Conservation (phyloP, 2,888 invertebrate species). For the Melitaea athalia region DNA sequence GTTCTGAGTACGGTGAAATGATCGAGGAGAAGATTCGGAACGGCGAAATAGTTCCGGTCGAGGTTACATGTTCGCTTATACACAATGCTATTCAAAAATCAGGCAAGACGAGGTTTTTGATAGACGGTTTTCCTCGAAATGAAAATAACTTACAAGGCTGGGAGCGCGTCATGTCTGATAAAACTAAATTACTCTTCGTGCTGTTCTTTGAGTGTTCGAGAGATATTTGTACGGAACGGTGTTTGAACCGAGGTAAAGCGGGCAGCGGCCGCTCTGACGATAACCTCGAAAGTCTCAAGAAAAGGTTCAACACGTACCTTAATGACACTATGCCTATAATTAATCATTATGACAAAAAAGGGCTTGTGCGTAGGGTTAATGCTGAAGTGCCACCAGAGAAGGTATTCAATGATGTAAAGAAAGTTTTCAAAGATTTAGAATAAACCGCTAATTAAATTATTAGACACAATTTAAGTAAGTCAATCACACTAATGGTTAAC, state of each 20-base stretch:
- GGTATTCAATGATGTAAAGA: slow-evolving; percentile 84
- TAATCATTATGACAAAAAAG: slow-evolving; percentile 87
- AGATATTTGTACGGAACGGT: slow-evolving; percentile 92
- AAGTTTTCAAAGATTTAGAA: slow-evolving; percentile 71
- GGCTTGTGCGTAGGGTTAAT: slow-evolving; percentile 89
- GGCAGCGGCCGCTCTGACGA: slow-evolving; percentile 98
- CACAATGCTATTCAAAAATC: slow-evolving; percentile 89
- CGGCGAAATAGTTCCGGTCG: slow-evolving; percentile 98
- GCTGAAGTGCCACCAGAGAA: slow-evolving; percentile 85
- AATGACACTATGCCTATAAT: slow-evolving; percentile 95
- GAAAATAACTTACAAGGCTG: slow-evolving; percentile 98
- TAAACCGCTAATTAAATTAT: slow-evolving; percentile 51
- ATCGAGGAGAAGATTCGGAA: slow-evolving; percentile 96
- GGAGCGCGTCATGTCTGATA: slow-evolving; percentile 91
- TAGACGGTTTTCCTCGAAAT: slow-evolving; percentile 99
- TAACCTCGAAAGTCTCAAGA: slow-evolving; percentile 92
- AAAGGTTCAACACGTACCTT: slow-evolving; percentile 92
- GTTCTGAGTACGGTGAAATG: slow-evolving; percentile 93
- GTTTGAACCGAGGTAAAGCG: slow-evolving; percentile 91
- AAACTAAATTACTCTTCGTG: slow-evolving; percentile 92
- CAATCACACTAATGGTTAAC: slow-evolving; percentile 40
- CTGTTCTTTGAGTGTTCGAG: slow-evolving; percentile 95
- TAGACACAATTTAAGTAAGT: slow-evolving; percentile 44
- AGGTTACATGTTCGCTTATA: slow-evolving; percentile 97
- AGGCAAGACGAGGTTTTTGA: slow-evolving; percentile 89